A percentile compares a stretch with the other conserved stretches of the same genome.
Conservation (phyloP, 2,113 vertebrate species). For the Sigmodon hispidus region DNA sequence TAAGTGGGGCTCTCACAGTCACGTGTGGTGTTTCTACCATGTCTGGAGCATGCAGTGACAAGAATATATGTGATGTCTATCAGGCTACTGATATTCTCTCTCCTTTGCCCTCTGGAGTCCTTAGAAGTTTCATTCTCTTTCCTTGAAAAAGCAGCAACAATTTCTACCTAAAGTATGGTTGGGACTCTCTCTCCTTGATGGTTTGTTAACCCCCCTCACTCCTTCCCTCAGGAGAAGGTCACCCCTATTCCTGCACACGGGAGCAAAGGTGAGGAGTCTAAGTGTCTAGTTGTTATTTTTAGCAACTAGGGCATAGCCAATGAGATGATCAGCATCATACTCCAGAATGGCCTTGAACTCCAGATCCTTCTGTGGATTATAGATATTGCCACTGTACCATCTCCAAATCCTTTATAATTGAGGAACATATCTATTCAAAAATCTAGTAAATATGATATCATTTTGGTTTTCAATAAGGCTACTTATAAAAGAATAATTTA, state of each 20-base stretch:
- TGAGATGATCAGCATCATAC: background rate
- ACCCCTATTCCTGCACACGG: background rate
- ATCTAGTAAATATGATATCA: background rate
- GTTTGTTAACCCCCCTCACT: background rate
- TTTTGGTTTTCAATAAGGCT: background rate
- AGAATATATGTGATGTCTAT: background rate
- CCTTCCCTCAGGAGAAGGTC: background rate
- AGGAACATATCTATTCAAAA: slow-evolving; percentile 28
- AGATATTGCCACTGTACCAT: background rate
- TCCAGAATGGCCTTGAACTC: background rate
- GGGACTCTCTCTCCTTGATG: background rate
- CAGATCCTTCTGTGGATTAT: background rate
- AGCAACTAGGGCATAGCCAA: background rate
- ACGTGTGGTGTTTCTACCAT: background rate
- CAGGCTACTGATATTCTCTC: background rate
- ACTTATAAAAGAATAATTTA: background rate
- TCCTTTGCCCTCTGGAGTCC: no score
- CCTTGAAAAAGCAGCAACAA: background rate
- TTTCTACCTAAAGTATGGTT: background rate
- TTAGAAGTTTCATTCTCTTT: slow-evolving; percentile 3
- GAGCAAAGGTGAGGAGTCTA: background rate
- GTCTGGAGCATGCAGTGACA: background rate
- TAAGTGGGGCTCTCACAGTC: background rate
- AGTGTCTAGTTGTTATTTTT: background rate
- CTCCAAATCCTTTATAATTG: background rate